A percentile compares a stretch with the other conserved stretches of the same genome.
phyloP scores from a whole-genome alignment of 2,888 invertebrate species.

The Drosophila vallismaia region DNA sequence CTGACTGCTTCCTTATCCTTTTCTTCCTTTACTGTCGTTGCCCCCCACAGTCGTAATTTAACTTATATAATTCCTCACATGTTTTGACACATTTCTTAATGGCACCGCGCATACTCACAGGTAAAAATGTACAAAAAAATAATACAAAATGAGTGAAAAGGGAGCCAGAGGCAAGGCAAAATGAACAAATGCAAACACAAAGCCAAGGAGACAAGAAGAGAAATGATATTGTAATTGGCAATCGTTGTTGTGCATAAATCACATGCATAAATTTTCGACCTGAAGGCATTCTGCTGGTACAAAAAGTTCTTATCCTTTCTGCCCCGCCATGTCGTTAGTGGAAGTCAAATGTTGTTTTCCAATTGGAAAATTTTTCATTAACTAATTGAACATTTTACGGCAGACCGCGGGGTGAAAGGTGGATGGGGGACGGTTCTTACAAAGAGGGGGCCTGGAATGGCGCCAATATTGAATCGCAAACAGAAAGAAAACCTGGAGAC shows the following conservation, averaged over 20 bases:
- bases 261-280: conserved; percentile 75
- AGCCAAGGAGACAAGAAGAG: conserved; percentile 66
- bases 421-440: conserved; percentile 10
- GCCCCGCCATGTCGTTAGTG: conserved; percentile 60
- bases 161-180: conserved; percentile 25
- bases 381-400: conserved; percentile 82
- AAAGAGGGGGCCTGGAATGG: conserved; percentile 41
- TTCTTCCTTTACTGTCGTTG: too few relatives aligned
- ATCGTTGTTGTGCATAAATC: conserved; percentile 79
- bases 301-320: neutral
- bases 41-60: conserved; percentile 20
- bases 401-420: conserved; percentile 6
- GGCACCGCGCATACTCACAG: conserved; percentile 58
- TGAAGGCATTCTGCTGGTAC: conserved; percentile 59
- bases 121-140: conserved; percentile 9
- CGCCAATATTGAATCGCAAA: conserved; percentile 75
- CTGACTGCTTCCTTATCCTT: conserved; percentile 5
- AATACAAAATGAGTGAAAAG: conserved; percentile 3
- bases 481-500: conserved; percentile 33
- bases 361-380: conserved; percentile 82
- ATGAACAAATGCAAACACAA: conserved; percentile 49
- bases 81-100: conserved; percentile 79
- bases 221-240: conserved; percentile 80
- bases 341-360: conserved; percentile 75
- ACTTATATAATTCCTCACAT: conserved; percentile 72